phyloP scores from a whole-genome alignment of 2,113 vertebrate species.

The Syrrhaptes paradoxus region DNA sequence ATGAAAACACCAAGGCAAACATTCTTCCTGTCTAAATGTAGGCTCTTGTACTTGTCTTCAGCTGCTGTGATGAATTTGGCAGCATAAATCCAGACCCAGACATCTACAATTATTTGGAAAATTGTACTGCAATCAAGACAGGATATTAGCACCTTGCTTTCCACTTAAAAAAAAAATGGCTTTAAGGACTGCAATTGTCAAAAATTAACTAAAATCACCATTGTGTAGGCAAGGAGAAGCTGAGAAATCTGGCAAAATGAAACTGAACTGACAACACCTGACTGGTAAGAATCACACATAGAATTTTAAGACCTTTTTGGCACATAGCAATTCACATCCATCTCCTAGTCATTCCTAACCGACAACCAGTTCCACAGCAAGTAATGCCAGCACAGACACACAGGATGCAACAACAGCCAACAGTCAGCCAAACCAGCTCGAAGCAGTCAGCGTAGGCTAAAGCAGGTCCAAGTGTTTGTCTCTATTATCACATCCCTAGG shows the following conservation, averaged over 20 bases:
- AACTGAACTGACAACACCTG: not conserved
- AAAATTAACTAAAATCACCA: not conserved
- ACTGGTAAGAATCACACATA: not conserved
- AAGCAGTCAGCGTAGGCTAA: not conserved
- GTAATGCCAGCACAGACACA: not conserved
- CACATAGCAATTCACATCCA: not conserved
- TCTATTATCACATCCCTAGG: not conserved
- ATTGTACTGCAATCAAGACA: not conserved
- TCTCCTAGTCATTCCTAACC: not conserved
- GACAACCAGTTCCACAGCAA: not conserved
- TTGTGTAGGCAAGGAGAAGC: not conserved
- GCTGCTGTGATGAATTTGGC: not conserved
- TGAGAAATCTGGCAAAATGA: not conserved
- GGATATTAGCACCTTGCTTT: not conserved
- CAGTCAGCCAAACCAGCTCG: not conserved
- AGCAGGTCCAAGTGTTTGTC: not conserved
- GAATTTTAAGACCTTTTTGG: not conserved
- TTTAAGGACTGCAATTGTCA: not conserved
- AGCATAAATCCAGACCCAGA: not conserved
- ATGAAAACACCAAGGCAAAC: not conserved
- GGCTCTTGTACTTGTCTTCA: not conserved
- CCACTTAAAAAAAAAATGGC: not conserved
- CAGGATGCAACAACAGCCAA: not conserved
- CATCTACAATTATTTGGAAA: not conserved
- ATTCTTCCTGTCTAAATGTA: not conserved